Conservation (phyloP, 2,113 vertebrate genomes). For the Columba livia region DNA sequence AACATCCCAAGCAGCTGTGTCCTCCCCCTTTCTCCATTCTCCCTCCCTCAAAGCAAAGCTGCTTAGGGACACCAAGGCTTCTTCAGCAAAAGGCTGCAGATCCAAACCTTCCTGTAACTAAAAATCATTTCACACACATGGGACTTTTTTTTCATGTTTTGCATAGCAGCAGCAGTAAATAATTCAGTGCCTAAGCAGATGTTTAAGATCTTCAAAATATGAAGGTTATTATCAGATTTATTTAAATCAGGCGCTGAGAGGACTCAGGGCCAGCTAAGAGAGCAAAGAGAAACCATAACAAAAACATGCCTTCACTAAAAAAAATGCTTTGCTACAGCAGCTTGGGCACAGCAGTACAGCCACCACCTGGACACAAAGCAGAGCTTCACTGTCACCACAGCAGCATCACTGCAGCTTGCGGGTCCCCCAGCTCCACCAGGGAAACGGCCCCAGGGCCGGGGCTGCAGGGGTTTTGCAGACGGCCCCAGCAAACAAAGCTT, state of each 20-base stretch:
- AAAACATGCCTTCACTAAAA: background rate
- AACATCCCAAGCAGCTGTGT: background rate
- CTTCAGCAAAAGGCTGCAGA: background rate
- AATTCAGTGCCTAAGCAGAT: background rate
- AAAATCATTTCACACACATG: background rate
- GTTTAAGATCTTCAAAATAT: background rate
- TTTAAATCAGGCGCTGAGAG: background rate
- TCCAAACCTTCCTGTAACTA: background rate
- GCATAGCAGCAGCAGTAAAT: background rate
- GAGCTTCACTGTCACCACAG: background rate
- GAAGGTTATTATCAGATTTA: background rate
- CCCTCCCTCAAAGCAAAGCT: background rate
- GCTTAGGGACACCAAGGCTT: background rate
- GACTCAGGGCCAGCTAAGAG: background rate
- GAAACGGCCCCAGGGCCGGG: background rate
- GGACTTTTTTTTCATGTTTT: background rate
- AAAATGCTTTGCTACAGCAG: background rate
- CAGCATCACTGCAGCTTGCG: background rate
- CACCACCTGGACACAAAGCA: fast-evolving
- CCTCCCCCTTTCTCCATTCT: background rate
- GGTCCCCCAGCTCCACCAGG: background rate
- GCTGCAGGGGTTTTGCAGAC: background rate
- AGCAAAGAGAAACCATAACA: background rate
- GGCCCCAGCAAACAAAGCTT: fast-evolving
- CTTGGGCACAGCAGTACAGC: background rate